Conservation (phyloP, 2,113 vertebrate genomes). For the Alaudala cheleensis region DNA sequence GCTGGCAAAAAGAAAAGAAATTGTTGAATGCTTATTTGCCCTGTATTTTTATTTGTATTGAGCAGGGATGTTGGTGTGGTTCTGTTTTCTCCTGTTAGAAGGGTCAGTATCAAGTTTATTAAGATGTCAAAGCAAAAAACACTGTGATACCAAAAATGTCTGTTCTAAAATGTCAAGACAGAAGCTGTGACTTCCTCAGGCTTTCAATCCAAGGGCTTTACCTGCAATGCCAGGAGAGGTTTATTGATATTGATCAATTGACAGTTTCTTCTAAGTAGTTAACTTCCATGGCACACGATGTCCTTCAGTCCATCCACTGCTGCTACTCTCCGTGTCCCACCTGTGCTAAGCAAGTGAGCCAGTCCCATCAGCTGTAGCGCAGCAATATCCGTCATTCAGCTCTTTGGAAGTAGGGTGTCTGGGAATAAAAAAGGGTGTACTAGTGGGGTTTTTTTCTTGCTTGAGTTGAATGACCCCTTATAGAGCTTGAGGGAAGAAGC, state of each 20-base stretch:
- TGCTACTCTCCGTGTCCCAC: fast-evolving
- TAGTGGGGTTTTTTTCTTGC: not conserved
- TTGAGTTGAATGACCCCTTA: not conserved
- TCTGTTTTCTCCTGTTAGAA: not conserved
- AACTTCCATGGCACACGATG: not conserved
- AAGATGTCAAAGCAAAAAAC: not conserved
- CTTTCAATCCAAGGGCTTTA: not conserved
- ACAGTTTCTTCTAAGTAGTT: not conserved
- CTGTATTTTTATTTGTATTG: not conserved
- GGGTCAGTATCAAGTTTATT: not conserved
- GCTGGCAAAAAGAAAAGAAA: not conserved
- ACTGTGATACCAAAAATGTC: not conserved
- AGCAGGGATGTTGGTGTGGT: not conserved
- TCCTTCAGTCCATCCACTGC: not conserved
- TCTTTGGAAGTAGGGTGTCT: not conserved
- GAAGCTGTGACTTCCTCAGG: not conserved
- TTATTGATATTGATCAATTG: not conserved
- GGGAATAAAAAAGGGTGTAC: not conserved
- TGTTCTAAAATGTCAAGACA: fast-evolving
- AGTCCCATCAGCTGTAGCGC: not conserved
- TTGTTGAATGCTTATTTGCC: not conserved
- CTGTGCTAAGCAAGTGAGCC: not conserved
- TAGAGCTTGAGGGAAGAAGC: not conserved
- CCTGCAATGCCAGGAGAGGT: not conserved
- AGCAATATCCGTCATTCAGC: not conserved